Base-by-base conservation (phyloP, 2,797 vertebrate genomes). In the Hoplostethus atlanticus region DNA sequence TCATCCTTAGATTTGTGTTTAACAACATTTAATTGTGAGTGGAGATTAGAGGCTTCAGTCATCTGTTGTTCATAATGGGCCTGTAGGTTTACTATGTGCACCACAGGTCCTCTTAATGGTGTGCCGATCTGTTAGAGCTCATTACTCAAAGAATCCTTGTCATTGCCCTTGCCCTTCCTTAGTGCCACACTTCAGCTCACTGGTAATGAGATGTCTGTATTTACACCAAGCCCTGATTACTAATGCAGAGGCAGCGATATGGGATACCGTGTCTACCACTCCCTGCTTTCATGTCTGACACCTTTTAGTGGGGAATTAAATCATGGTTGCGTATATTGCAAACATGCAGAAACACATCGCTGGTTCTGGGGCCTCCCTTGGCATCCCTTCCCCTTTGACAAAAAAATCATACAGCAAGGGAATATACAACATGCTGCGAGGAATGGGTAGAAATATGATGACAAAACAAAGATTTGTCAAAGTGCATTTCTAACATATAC, bases 141-240 rank as follows among this genome's bases (percentile, higher is more conserved):
- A 92, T 94, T 93, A 93, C 81, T 87, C 83, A 73, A 76, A 87
- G 83, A 81, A 92, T 88, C 80, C 87, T 90, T 88, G 87, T 91
- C 86, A 83, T 82, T 90, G 89, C 75, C 87, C 84, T 80, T 86
- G 78, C 77, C 84, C 88, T 85, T 68, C 83, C 54, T 65, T 85
- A 62, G 71, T 71, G 67, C 65, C 76, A 75, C 87, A 81, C 84
- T 83, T 71, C 71, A 78, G 80, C 84, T 91, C 62, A 28, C 67
- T 34, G 3, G 56, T 92, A 93, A 93, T 88, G 87, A 92, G 81
- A 89, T 79, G 80, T 89, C 87, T 88, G 84, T 90, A 87, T 92
- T 90, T 90, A 92, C 90, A 90, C 62, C 86, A 57, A 81, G 80
- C 66, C 76, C 85, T 91, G 87, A 90, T 92, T 87, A 90, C 71